Evolutionary conservation across 2,797 vertebrate species (phyloP).

Genomic region (Acanthurus lineatus): DNA sequence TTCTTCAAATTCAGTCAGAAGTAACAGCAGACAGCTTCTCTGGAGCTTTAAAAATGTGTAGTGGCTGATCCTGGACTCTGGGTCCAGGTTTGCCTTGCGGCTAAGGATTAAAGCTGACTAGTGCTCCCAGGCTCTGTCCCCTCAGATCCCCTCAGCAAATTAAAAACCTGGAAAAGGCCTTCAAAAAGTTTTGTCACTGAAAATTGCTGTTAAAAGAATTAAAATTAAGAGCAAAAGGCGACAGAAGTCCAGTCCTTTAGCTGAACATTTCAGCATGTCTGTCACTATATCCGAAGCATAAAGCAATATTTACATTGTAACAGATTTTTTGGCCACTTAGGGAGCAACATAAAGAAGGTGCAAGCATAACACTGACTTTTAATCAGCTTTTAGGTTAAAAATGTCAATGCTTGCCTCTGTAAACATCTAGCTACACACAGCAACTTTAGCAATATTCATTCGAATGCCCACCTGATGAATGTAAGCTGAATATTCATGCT

Average conservation of each 20-base stretch:
- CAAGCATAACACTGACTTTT: neutral
- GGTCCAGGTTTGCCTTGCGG: constrained; percentile 18
- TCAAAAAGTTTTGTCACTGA: constrained; percentile 5
- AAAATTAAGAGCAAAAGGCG: constrained; percentile 13
- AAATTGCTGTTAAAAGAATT: neutral
- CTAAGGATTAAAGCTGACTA: constrained; percentile 18
- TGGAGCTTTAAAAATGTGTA: constrained; percentile 14
- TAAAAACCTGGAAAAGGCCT: constrained; percentile 15
- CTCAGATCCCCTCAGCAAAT: constrained; percentile 15
- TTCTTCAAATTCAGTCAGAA: neutral
- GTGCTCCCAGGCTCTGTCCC: neutral
- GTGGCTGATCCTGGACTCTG: constrained; percentile 18
- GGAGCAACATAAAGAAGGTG: neutral
- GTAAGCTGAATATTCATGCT: neutral
- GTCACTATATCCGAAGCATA: neutral
- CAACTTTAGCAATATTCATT: neutral
- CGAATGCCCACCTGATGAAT: neutral
- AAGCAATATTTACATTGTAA: neutral
- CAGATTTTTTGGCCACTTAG: neutral
- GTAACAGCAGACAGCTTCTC: neutral
- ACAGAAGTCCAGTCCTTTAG: constrained; percentile 4
- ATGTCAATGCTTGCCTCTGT: neutral
- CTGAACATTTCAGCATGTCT: neutral
- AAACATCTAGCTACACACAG: neutral
- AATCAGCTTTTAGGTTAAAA: neutral